Percentiles rank a stretch among this genome's conserved stretches.
phyloP scores from a whole-genome alignment of 1,140 invertebrate species.

The Cyphomyrmex costatus region DNA sequence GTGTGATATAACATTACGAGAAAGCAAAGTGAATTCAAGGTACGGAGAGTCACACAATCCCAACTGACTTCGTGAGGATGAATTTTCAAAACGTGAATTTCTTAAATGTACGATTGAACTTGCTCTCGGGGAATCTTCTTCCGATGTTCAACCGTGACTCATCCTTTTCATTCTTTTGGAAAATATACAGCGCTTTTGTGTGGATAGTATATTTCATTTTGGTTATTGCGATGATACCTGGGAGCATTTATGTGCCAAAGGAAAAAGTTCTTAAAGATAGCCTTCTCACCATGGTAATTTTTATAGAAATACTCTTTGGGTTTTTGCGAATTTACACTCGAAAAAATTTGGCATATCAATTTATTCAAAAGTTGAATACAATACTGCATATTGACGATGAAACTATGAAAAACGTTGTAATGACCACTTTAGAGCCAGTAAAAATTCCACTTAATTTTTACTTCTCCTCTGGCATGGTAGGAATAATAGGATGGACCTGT shows the following conservation, averaged over 20 bases:
- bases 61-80: conserved; percentile 22
- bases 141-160: conserved; percentile 42
- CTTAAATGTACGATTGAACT: conserved; percentile 58
- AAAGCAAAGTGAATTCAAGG: neutral
- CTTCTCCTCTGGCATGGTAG: neutral
- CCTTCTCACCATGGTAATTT: neutral
- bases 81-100: conserved; percentile 69
- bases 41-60: neutral
- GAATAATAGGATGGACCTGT: neutral
- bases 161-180: neutral
- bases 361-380: neutral
- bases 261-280: conserved; percentile 40
- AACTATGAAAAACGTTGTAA: neutral
- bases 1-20: neutral
- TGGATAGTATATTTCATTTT: conserved; percentile 10
- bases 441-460: neutral
- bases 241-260: conserved; percentile 23
- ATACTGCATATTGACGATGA: neutral
- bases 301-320: neutral
- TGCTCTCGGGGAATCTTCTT: conserved; percentile 65
- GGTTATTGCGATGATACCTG: neutral
- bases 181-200: neutral
- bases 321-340: neutral
- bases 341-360: neutral
- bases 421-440: neutral